Percentiles rank a stretch among this genome's conserved stretches.
These are phyloP conservation scores for Elysia crispata DNA, from an alignment of 2,888 invertebrate species.

Conservation along the genomic window DNA sequence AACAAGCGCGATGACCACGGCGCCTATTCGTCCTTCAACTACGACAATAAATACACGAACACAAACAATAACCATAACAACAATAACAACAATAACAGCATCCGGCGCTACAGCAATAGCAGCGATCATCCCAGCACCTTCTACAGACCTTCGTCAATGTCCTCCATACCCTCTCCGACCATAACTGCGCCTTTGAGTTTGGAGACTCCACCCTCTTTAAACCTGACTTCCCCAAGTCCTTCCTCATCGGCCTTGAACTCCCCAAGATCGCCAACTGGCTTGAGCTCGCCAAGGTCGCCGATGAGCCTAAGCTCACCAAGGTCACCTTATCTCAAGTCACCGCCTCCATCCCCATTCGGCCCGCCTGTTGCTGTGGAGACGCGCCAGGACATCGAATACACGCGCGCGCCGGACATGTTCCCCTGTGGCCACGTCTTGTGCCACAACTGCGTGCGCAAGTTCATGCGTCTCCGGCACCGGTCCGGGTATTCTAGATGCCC, in stretches of 20 bases:
- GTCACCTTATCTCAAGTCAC: slow-evolving; percentile 18
- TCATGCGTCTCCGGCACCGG: slow-evolving; percentile 54
- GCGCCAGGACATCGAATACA: slow-evolving; percentile 58
- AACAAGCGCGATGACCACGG: slow-evolving; percentile 37
- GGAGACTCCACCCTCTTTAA: slow-evolving; percentile 26
- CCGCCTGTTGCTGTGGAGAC: slow-evolving; percentile 44
- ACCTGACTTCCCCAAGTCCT: not conserved
- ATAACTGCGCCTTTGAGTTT: slow-evolving; percentile 17
- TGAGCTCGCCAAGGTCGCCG: not conserved
- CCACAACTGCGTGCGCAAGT: slow-evolving; percentile 67
- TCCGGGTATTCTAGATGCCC: slow-evolving; percentile 55
- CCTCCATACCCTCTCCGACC: slow-evolving; percentile 29
- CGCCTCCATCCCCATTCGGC: slow-evolving; percentile 26
- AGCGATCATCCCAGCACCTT: slow-evolving; percentile 12
- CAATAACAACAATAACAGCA: not conserved
- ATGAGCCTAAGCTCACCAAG: not conserved
- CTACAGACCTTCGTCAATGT: slow-evolving; percentile 34
- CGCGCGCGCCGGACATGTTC: slow-evolving; percentile 72
- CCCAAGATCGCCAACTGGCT: not conserved
- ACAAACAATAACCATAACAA: not conserved
- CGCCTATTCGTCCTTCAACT: slow-evolving; percentile 4
- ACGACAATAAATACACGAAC: not conserved
- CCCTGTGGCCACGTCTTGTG: slow-evolving; percentile 72
- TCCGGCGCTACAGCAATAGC: slow-evolving; percentile 16
- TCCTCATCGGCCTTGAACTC: not conserved